A percentile compares a stretch with the other conserved stretches of the same genome.
phyloP scores from a whole-genome alignment of 2,797 vertebrate genomes.

The Phalloptychus januarius region DNA sequence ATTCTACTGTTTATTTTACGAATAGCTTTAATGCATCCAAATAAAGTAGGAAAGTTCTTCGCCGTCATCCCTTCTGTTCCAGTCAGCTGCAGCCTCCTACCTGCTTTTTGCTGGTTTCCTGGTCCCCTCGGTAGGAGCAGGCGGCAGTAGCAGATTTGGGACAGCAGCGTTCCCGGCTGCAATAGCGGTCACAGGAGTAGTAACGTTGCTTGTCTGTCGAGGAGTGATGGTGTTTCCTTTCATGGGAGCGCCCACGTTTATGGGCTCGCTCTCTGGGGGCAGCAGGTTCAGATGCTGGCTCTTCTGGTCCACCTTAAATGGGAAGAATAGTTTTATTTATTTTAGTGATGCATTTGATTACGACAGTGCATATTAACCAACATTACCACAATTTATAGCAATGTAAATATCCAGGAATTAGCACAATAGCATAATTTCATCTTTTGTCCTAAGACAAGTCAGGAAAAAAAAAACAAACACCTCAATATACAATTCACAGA shows the following conservation, averaged over 20 bases:
- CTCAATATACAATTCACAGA: too few species aligned
- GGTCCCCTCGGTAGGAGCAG: conserved; percentile 86
- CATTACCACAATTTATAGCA: too few species aligned
- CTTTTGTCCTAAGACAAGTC: too few species aligned
- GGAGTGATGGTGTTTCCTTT: conserved; percentile 91
- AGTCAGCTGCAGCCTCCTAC: conserved; percentile 74
- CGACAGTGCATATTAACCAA: not conserved
- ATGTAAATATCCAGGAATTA: too few species aligned
- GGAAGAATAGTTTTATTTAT: not conserved
- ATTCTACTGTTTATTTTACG: not conserved
- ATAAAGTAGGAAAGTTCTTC: not conserved
- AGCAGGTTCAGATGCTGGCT: conserved; percentile 64
- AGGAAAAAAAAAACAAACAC: too few species aligned
- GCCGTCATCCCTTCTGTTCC: not conserved
- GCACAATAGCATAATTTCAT: too few species aligned
- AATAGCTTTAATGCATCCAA: not conserved
- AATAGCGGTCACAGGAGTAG: conserved; percentile 95
- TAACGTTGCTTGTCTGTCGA: conserved; percentile 93
- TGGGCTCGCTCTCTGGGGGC: conserved; percentile 80
- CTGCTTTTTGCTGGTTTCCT: conserved; percentile 87
- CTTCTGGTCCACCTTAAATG: conserved; percentile 30
- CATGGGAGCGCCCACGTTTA: conserved; percentile 91
- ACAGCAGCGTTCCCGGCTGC: conserved; percentile 88
- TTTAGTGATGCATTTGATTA: not conserved
- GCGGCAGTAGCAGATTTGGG: conserved; percentile 86